phyloP scores from a whole-genome alignment of 1,140 invertebrate genomes.

The Bombus picipes region DNA sequence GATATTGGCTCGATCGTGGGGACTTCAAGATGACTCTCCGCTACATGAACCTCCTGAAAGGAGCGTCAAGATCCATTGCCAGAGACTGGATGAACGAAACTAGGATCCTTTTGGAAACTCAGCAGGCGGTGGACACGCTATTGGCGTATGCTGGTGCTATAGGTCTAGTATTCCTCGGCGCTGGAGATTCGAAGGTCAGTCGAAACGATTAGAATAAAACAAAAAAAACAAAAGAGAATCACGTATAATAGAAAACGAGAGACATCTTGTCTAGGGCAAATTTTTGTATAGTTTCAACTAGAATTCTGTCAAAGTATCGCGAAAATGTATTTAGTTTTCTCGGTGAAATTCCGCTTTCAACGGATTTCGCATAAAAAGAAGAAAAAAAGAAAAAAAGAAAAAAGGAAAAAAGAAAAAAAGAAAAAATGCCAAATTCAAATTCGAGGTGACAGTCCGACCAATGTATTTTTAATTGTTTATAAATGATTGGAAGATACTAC shows the following conservation, averaged over 20 bases:
- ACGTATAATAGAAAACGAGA: not conserved
- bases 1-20: slow-evolving; percentile 93
- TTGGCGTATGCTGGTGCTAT: slow-evolving; percentile 92
- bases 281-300: not conserved
- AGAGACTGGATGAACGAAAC: slow-evolving; percentile 94
- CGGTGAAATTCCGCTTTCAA: not conserved
- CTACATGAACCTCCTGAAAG: slow-evolving; percentile 95
- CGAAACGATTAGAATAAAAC: slow-evolving; percentile 1
- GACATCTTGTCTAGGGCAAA: not conserved
- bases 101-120: slow-evolving; percentile 92
- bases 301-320: not conserved
- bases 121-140: slow-evolving; percentile 93
- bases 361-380: not conserved
- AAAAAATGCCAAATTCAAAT: not conserved
- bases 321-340: too few species aligned
- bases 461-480: slow-evolving; percentile 32
- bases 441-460: not conserved
- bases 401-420: not conserved
- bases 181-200: slow-evolving; percentile 72
- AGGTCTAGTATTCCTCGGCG: slow-evolving; percentile 86
- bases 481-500: not conserved
- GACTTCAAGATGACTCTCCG: slow-evolving; percentile 92
- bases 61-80: slow-evolving; percentile 92
- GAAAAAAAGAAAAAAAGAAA: not conserved
- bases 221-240: not conserved